These are phyloP conservation scores for Sebastes elongatus DNA, from an alignment of 2,797 vertebrate genomes.

Conservation along the genomic window DNA sequence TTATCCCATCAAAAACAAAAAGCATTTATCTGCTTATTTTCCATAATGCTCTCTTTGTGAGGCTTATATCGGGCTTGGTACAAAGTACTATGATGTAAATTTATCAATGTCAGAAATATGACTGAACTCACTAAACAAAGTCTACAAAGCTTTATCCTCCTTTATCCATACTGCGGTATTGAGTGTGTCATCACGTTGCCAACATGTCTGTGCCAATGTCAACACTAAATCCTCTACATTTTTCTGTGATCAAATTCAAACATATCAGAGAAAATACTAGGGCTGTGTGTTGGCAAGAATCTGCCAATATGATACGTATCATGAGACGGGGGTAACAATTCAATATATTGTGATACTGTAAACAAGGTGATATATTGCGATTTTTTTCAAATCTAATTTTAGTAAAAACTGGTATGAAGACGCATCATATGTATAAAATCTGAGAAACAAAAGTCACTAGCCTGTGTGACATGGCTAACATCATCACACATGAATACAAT, in stretches of 20 bases:
- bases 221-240: neutral
- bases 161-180: neutral
- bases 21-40: neutral
- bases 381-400: no score
- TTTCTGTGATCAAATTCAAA: neutral
- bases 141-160: neutral
- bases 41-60: neutral
- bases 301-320: no score
- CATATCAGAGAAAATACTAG: neutral
- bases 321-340: no score
- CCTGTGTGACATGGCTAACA: no score
- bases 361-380: no score
- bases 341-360: no score
- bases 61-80: neutral
- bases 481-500: no score
- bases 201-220: neutral
- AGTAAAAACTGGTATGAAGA: no score
- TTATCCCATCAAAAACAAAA: neutral
- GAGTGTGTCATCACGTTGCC: neutral
- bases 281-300: no score
- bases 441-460: no score
- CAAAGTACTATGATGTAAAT: neutral
- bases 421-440: no score
- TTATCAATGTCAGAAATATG: neutral
- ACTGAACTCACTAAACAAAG: neutral